Base-by-base conservation (phyloP, 2,888 invertebrate genomes). In the Papilio elwesi region DNA sequence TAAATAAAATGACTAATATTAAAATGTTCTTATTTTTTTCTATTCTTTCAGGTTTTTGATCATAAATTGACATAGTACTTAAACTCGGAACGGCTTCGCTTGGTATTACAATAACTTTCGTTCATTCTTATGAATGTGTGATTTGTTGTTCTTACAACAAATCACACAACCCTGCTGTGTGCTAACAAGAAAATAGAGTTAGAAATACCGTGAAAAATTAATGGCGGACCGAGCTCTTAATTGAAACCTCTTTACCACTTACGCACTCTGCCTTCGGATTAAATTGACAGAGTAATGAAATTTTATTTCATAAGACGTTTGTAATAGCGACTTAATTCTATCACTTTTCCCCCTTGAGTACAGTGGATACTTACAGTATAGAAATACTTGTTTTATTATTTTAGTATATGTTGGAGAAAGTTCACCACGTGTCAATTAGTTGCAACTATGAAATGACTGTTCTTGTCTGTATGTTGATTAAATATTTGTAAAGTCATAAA, bases 161-260 rank as follows among this genome's bases (percentile, higher is more conserved):
- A 8, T 0, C 6, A 8, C 52, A 36, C 64, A 68, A 13, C 57
- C 52, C 69, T 66, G 55, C 12, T 10, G 6, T 53, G 48, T 68
- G 73, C 64, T 68, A 64, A 70, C 13, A 73, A 78, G 78, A 81
- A 84, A 83, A 83, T 79, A 81, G 74, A 76, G 74, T 64, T 77
- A 77, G 76, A 71, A 76, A 76, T 77, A 66, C 66, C 68, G 71
- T 74, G 74, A 70, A 74, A 76, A 76, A 79, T 77, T 78, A 77
- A 78, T 78, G 75, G 73, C 74, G 66, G 72, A 73, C 75, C 59
- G 74, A 74, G 69, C 74, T 77, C 81, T 82, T 85, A 84, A 87
- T 86, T 84, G 82, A 83, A 86, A 85, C 82, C 83, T 82, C 80
- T 80, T 79, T 79, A 79, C 82, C 80, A 78, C 78, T 74, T 74